These are phyloP conservation scores for Dysmachus trigonus DNA, from an alignment of 2,888 invertebrate species.

Conservation along the genomic window DNA sequence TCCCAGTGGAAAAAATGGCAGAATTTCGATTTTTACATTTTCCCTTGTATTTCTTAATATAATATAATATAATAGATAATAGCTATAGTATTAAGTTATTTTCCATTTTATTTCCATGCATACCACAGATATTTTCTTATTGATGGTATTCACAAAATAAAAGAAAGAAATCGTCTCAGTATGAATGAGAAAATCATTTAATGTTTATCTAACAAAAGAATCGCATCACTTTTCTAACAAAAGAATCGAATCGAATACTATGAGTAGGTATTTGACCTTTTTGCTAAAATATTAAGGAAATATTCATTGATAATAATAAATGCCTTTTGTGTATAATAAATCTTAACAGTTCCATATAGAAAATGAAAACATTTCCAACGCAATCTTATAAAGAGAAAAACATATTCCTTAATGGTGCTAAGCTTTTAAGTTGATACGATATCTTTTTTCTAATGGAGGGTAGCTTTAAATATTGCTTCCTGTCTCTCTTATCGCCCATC, in stretches of 20 bases:
- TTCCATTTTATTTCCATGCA: neutral
- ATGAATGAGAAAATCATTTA: neutral
- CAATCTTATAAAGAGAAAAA: neutral
- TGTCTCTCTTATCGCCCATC: neutral
- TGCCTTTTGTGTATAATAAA: neutral
- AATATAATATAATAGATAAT: no score
- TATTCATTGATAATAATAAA: neutral
- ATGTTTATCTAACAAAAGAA: neutral
- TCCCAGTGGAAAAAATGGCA: no score
- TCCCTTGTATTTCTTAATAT: no score
- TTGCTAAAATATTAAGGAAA: neutral
- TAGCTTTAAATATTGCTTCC: neutral
- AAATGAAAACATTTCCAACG: neutral
- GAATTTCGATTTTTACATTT: no score
- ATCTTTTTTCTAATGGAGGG: neutral
- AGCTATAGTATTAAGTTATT: neutral
- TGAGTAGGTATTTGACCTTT: no score
- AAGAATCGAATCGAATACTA: no score
- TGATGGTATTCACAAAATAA: neutral
- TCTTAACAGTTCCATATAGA: neutral
- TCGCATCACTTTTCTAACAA: neutral
- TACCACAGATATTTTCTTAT: neutral
- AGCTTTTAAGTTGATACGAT: neutral
- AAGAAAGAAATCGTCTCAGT: neutral
- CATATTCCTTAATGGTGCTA: neutral